A percentile compares a stretch with the other conserved stretches of the same genome.
Conservation (phyloP, 2,113 vertebrate genomes). For the Notarius lentiginosus region DNA sequence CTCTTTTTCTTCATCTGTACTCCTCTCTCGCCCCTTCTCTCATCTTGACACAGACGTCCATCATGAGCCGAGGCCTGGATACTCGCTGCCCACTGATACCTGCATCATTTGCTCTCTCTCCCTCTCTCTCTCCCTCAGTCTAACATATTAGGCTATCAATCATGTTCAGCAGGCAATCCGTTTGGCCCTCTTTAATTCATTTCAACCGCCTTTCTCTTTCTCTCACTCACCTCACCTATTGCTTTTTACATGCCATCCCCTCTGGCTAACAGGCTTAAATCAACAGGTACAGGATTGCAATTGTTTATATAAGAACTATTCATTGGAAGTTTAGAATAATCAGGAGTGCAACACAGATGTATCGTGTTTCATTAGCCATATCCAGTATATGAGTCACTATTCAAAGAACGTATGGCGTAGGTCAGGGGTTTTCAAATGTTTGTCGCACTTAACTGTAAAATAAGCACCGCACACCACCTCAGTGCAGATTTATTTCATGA, state of each 20-base stretch:
- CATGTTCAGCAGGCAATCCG: constrained; percentile 41
- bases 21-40: constrained; percentile 15
- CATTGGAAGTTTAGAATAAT: neutral
- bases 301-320: constrained; percentile 18
- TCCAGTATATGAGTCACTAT: neutral
- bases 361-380: neutral
- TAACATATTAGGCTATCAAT: constrained; percentile 46
- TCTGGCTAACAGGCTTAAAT: constrained; percentile 13
- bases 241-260: constrained; percentile 2
- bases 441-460: neutral
- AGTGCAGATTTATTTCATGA: neutral
- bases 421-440: neutral
- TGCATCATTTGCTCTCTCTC: constrained; percentile 80
- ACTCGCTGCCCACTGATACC: constrained; percentile 74
- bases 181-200: constrained; percentile 29
- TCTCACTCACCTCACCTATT: neutral
- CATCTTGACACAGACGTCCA: constrained; percentile 53
- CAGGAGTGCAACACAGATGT: neutral
- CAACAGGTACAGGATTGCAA: constrained; percentile 14
- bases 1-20: constrained; percentile 46
- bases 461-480: neutral
- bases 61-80: constrained; percentile 48
- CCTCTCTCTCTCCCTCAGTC: constrained; percentile 2
- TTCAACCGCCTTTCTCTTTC: constrained; percentile 25
- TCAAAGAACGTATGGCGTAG: neutral